Evolutionary conservation across 2,888 invertebrate genomes (phyloP), one percentile per base, ranked within the genome.

Genomic region (Pollenia labialis): DNA sequence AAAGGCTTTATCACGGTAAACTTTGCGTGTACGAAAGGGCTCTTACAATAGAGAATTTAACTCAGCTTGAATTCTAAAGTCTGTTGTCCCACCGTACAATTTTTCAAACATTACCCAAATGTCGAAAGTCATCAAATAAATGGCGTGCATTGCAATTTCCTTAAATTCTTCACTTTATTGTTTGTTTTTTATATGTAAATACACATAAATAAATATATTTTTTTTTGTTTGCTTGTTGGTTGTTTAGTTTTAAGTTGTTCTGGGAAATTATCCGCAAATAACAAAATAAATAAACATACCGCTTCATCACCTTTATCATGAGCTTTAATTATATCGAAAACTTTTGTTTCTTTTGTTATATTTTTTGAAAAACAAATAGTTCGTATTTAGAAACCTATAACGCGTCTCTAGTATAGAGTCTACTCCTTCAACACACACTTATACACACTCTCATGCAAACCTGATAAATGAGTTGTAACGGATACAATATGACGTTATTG

Each of bases 61-160:
- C 23, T 23, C 23, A 23, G n/a, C 6, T 50, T 14, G 12, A 50
- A 50, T 50, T 50, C 7, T 50, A 0, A 18, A 10, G 10, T 10
- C 54, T 18, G 32, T 18, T 16, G 16, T 4, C 32, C 83, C 71
- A 83, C 87, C 14, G 81, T 85, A 4, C 7, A 46, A 40, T 56
- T 18, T 54, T 60, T 10, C 4, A 75, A 60, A 42, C 16, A 11
- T 62, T 74, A 52, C n/a, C 12, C 16, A 64, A 80, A 87, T 77
- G 81, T 81, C 81, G 77, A 84, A 83, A 77, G 87, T 81, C 81
- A 76, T 81, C 76, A 56, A 81, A 68, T 11, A 11, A 71, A 81
- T 87, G 71, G 84, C 87, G 87, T 87, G 87, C 81, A 84, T 54
- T 84, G 84, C 74, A 84, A 81, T 81, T 74, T 74, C 2, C 6